These are phyloP conservation scores for Panopea generosa DNA, from an alignment of 2,888 invertebrate genomes.

Conservation along the genomic window DNA sequence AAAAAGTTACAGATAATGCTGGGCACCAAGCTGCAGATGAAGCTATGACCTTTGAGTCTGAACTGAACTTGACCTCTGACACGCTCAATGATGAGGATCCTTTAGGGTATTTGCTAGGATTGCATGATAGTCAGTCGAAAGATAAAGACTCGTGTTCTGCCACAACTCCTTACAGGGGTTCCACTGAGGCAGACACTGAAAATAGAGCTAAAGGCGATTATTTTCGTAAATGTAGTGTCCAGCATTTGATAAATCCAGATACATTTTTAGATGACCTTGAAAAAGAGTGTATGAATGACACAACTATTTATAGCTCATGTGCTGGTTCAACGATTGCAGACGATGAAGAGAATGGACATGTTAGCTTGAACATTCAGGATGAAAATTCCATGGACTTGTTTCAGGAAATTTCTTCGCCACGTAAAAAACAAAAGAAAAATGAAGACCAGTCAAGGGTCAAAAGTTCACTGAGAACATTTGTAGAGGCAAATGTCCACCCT, in stretches of 20 bases:
- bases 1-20: neutral
- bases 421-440: no score
- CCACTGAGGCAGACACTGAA: neutral
- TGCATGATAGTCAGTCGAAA: conserved; percentile 12
- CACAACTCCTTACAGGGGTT: no score
- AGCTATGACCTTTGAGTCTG: no score
- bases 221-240: neutral
- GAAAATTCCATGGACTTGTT: no score
- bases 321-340: no score
- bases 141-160: no score
- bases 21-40: neutral
- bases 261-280: neutral
- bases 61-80: conserved; percentile 1
- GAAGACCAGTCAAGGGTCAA: no score
- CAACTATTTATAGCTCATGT: neutral
- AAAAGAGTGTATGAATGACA: neutral
- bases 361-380: no score
- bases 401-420: no score
- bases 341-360: no score
- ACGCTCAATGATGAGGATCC: conserved; percentile 24
- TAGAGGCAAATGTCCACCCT: conserved; percentile 1
- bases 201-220: neutral
- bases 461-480: neutral
- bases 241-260: neutral
- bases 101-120: conserved; percentile 10